Conservation (phyloP, 2,113 vertebrate genomes). For the Acanthochromis polyacanthus region DNA sequence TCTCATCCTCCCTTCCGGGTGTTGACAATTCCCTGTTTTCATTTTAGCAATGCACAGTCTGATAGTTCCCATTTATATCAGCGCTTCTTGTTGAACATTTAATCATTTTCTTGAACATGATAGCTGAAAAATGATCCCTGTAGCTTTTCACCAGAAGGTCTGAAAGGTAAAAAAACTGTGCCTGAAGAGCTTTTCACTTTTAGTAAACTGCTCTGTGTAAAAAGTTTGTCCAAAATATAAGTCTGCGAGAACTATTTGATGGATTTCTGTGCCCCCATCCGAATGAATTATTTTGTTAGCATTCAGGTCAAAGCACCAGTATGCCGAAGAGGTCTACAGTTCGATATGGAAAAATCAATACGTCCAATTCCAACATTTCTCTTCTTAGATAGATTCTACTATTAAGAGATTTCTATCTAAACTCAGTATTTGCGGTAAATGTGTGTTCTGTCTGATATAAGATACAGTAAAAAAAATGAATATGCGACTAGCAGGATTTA, state of each 20-base stretch:
- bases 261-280: too few relatives aligned
- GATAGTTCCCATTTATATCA: slow-evolving; percentile 48
- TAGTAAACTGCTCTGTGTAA: background rate
- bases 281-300: too few relatives aligned
- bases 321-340: too few relatives aligned
- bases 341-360: too few relatives aligned
- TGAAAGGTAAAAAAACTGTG: background rate
- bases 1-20: slow-evolving; percentile 38
- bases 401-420: too few relatives aligned
- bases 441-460: too few relatives aligned
- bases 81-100: slow-evolving; percentile 9
- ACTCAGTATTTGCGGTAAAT: too few relatives aligned
- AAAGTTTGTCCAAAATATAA: background rate
- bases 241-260: background rate
- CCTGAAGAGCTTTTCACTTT: background rate
- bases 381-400: too few relatives aligned
- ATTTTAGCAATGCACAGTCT: slow-evolving; percentile 44
- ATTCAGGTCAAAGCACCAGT: too few relatives aligned
- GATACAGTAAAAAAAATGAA: too few relatives aligned
- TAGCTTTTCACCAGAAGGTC: background rate
- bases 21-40: slow-evolving; percentile 47
- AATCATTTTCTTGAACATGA: slow-evolving; percentile 17
- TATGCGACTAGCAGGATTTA: too few relatives aligned
- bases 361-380: too few relatives aligned
- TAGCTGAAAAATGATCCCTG: slow-evolving; percentile 7